phyloP scores from a whole-genome alignment of 2,888 invertebrate genomes.

The Erebia palarica region DNA sequence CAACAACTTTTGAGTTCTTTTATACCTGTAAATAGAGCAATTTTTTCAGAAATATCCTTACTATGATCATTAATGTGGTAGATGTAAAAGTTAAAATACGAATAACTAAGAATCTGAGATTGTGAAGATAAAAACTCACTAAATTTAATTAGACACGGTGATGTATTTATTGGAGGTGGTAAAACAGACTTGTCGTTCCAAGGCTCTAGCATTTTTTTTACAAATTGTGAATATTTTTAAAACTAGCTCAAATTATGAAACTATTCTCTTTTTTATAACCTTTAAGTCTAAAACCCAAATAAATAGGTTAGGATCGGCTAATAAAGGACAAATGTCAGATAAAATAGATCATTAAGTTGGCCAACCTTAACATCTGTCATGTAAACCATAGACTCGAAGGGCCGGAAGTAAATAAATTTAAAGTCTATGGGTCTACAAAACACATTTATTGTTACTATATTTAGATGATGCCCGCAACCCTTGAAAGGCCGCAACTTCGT shows the following conservation, averaged over 20 bases:
- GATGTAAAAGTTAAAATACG: background rate
- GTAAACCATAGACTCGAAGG: too few relatives aligned
- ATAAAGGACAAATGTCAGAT: too few relatives aligned
- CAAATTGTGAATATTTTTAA: background rate
- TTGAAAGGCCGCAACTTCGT: too few relatives aligned
- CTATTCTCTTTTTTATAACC: too few relatives aligned
- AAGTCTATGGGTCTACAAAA: too few relatives aligned
- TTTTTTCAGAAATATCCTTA: background rate
- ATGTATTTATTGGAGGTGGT: constrained; percentile 68
- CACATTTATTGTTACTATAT: too few relatives aligned
- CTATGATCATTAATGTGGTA: background rate
- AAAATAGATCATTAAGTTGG: background rate
- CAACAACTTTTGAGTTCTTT: constrained; percentile 53
- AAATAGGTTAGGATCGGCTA: too few relatives aligned
- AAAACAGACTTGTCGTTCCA: constrained; percentile 63
- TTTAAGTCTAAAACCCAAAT: too few relatives aligned
- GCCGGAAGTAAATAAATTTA: too few relatives aligned
- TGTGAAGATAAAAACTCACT: constrained; percentile 48
- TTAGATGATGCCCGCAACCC: too few relatives aligned
- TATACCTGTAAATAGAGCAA: constrained; percentile 57
- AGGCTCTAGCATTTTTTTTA: constrained; percentile 47
- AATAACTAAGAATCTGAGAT: background rate
- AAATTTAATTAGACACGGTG: constrained; percentile 45
- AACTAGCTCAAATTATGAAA: too few relatives aligned
- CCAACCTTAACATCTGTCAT: background rate